These are phyloP conservation scores for Macrotis lagotis DNA, from an alignment of 2,113 vertebrate species.

Conservation along the genomic window DNA sequence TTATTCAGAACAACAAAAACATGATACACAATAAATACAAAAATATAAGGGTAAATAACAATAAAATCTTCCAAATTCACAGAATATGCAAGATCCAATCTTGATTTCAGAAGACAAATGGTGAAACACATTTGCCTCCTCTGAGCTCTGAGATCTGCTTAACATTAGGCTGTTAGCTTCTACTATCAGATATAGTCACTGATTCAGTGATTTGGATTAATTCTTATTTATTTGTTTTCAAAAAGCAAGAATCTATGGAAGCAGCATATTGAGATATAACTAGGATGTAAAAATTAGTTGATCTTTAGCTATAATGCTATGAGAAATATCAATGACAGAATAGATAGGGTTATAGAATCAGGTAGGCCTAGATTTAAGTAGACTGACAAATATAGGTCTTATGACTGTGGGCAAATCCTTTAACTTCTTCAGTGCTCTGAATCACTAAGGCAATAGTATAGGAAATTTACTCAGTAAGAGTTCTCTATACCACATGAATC, in stretches of 20 bases:
- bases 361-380: neutral
- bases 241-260: neutral
- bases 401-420: neutral
- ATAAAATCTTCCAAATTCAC: neutral
- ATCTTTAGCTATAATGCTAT: neutral
- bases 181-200: neutral
- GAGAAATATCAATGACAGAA: neutral
- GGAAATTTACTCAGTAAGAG: neutral
- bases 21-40: neutral
- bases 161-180: no score
- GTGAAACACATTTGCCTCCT: neutral
- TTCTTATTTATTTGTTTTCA: neutral
- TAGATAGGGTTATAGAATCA: neutral
- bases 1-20: neutral
- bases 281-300: neutral
- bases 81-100: neutral
- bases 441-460: neutral
- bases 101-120: neutral
- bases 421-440: neutral
- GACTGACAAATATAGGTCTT: neutral
- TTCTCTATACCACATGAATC: neutral
- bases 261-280: neutral
- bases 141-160: no score
- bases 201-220: neutral
- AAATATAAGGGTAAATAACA: neutral